Base-by-base conservation (phyloP, 2,797 vertebrate genomes). In the Sciaenops ocellatus region DNA sequence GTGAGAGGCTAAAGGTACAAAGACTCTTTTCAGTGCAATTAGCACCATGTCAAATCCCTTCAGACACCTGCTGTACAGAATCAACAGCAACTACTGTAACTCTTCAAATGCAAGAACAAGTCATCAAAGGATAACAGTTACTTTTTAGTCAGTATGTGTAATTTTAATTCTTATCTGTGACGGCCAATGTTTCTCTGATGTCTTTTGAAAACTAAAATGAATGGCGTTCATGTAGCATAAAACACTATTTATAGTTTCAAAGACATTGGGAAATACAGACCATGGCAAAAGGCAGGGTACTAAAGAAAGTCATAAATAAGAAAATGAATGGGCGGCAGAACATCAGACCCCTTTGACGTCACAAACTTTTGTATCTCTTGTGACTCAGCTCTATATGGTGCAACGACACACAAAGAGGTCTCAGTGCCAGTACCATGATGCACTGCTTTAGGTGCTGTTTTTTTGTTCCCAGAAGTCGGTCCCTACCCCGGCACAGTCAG, bases 1-100 rank as follows among this genome's bases (percentile, higher is more conserved):
- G 57, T 62, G 57, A 79, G 52, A 73, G 34, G 24, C 54, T 20
- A 22, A 76, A 56, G 64, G 52, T 54, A 80, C 73, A 89, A 80
- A 78, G 60, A 57, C 22, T 28, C 61, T 66, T 84, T 82, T 87
- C 73, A 82, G 8, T 7, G 8, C 30, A 18, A 61, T 24, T 10
- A 3, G n/a, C 2, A 28, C 82, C 73, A 30, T 75, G 42, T 75
- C 63, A 5, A 74, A 79, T 83, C 55, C 20, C 18, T 62, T 75
- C 20, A 63, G n/a, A 76, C 50, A 59, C 67, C 80, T 52, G 26
- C 70, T 47, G 48, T 7, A 46, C 18, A 42, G 7, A 70, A 54
- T 48, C 44, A 71, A 46, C 15, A 8, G 52, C 3, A 66, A n/a
- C 42, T 44, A 38, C 34, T 38, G 34, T 38, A 38, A 38, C 34